Base-by-base conservation (phyloP, 2,797 vertebrate genomes). In the Bucorvus abyssinicus region DNA sequence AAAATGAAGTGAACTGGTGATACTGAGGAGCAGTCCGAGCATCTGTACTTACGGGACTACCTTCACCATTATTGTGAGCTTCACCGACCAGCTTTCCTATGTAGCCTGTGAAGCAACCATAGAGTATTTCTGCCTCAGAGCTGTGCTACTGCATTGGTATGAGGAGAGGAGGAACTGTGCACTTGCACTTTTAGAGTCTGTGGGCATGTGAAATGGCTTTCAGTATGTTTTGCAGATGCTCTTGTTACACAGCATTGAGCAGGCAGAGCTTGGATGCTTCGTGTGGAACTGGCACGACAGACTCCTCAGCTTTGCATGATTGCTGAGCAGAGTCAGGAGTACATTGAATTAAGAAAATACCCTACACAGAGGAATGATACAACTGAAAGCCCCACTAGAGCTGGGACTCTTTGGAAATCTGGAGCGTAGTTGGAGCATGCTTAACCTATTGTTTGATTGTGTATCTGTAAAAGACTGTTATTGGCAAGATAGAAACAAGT, bases 211-310 rank as follows among this genome's bases (percentile, higher is more conserved):
- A 42, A 71, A 84, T 34, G 49, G 23, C 19, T 30, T 65, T 38
- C 32, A 13, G 24, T 64, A 2, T 10, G 24, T 38, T 68, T 56
- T 75, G 42, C 12, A 52, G 40, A 57, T 80, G 14, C 44, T 56
- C 45, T 73, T 29, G 17, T 75, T 65, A 21, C 14, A 29, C 12
- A 40, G 44, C 10, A 7, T 17, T 8, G 36, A 57, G 34, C 24
- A 34, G 38, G 27, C 27, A 79, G 19, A 65, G 30, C 15, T 67
- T 34, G 30, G 15, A 16, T 61, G 12, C 14, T 59, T 44, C 11
- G 4, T 17, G 10, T 2, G 1, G 14, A 74, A 29, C n/a, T 56
- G 26, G 57, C 70, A 21, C 2, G 1, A 21, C 4, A 14, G 52
- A 24, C 21, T 61, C 9, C 26, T 47, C 49, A 57, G 20, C 32